Conservation (phyloP, 2,888 invertebrate genomes). For the Drosophila helvetica region DNA sequence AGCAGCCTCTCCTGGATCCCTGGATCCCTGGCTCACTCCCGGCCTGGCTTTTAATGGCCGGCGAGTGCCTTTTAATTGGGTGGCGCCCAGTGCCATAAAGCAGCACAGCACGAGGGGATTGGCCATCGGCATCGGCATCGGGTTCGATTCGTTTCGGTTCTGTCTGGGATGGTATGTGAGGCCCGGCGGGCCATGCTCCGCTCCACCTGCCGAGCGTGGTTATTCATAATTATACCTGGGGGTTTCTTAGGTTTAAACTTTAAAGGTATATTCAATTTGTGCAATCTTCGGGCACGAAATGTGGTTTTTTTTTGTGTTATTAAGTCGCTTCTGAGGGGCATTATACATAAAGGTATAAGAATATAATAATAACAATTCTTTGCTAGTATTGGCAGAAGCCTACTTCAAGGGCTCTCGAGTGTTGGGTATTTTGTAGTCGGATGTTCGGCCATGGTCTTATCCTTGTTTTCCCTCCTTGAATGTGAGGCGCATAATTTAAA, state of each 20-base stretch:
- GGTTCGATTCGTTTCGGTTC: slow-evolving; percentile 16
- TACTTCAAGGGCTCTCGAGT: not conserved
- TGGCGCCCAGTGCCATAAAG: slow-evolving; percentile 69
- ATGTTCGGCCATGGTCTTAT: too few species aligned
- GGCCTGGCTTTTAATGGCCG: slow-evolving; percentile 64
- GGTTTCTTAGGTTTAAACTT: not conserved
- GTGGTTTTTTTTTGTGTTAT: too few species aligned
- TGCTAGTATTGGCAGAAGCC: too few species aligned
- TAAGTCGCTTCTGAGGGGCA: too few species aligned
- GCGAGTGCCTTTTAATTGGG: slow-evolving; percentile 77
- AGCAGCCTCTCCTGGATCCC: slow-evolving; percentile 1
- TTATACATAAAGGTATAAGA: too few species aligned
- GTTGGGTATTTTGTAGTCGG: not conserved
- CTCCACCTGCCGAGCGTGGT: slow-evolving; percentile 51
- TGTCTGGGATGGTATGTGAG: slow-evolving; percentile 13
- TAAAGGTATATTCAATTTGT: not conserved
- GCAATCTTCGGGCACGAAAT: too few species aligned
- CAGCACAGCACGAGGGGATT: slow-evolving; percentile 18
- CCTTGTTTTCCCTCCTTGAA: not conserved
- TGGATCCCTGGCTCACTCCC: not conserved
- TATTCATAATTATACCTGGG: slow-evolving; percentile 61
- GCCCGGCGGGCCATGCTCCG: slow-evolving; percentile 23
- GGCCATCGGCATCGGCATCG: slow-evolving; percentile 4
- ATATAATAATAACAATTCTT: too few species aligned
- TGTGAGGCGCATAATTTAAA: slow-evolving; percentile 41